These are phyloP conservation scores for Caenorhabditis sulstoni DNA, from an alignment of 2,888 invertebrate genomes.

Conservation along the genomic window DNA sequence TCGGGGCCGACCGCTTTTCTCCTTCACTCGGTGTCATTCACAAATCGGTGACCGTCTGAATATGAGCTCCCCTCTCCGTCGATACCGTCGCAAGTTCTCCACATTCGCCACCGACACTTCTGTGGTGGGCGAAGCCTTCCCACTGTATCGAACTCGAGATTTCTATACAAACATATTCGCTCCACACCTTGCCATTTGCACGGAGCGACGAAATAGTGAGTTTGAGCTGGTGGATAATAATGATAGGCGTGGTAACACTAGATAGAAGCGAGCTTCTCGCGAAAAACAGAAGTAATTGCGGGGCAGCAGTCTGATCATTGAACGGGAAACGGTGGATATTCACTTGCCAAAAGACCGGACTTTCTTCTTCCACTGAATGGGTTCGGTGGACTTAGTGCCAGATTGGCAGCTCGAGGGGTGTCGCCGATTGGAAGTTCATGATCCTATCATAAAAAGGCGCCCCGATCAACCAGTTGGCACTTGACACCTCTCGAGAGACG, in stretches of 20 bases:
- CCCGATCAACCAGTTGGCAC: conserved; percentile 14
- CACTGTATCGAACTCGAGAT: background rate
- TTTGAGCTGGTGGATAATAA: background rate
- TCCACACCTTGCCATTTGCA: conserved; percentile 34
- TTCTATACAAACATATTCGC: conserved; percentile 43
- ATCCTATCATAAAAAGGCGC: no score
- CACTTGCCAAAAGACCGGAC: no score
- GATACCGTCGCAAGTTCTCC: conserved; percentile 43
- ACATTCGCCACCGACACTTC: background rate
- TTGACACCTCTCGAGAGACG: conserved; percentile 34
- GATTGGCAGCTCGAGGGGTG: no score
- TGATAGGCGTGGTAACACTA: no score
- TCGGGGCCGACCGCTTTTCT: conserved; percentile 6
- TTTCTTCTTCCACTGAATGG: no score
- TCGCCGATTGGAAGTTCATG: no score
- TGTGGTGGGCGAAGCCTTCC: no score
- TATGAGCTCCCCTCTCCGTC: conserved; percentile 11
- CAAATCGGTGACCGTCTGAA: conserved; percentile 13
- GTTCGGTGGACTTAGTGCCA: no score
- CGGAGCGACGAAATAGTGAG: conserved; percentile 46
- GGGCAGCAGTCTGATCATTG: no score
- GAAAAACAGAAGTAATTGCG: no score
- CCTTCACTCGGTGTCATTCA: background rate
- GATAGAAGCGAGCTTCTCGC: no score
- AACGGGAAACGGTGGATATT: no score